Percentiles rank a stretch among this genome's conserved stretches.
Evolutionary conservation across 92 coral and sea anemone genomes (phyloP).

Genomic region (Actinostola sp.): DNA sequence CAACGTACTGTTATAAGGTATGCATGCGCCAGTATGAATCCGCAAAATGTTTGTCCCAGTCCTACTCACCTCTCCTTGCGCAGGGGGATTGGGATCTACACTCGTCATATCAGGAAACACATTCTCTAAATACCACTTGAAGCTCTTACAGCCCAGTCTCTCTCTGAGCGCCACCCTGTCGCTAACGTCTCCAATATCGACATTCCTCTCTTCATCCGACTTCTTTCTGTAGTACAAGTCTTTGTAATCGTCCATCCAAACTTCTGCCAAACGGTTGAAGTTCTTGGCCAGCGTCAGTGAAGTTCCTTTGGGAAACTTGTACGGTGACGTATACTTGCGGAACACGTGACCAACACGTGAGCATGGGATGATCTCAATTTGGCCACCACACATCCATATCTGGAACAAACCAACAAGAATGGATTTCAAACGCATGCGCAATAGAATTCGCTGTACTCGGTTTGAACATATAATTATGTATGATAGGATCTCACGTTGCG

Average conservation of each 20-base stretch:
- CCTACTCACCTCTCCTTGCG: slow-evolving; percentile 83
- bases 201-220: slow-evolving; percentile 62
- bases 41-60: neutral
- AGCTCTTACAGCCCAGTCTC: slow-evolving; percentile 74
- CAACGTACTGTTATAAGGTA: too few species aligned
- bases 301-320: slow-evolving; percentile 85
- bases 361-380: slow-evolving; percentile 82
- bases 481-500: too few species aligned
- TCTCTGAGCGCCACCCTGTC: slow-evolving; percentile 72
- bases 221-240: slow-evolving; percentile 81
- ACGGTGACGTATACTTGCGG: slow-evolving; percentile 86
- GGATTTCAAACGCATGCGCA: too few species aligned
- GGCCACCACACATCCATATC: slow-evolving; percentile 96
- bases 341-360: slow-evolving; percentile 96
- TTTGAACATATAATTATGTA: too few species aligned
- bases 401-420: slow-evolving; percentile 6
- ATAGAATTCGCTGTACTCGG: too few species aligned
- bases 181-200: slow-evolving; percentile 85
- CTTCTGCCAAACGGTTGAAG: slow-evolving; percentile 90
- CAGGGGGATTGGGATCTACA: slow-evolving; percentile 90
- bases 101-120: slow-evolving; percentile 80
- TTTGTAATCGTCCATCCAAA: slow-evolving; percentile 87
- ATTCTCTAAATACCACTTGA: slow-evolving; percentile 78
- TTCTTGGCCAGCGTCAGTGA: slow-evolving; percentile 77
- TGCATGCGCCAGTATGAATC: neutral